Percentiles rank a stretch among this genome's conserved stretches.
phyloP scores from a whole-genome alignment of 2,888 invertebrate genomes.

The Deladenus siricidicola region DNA sequence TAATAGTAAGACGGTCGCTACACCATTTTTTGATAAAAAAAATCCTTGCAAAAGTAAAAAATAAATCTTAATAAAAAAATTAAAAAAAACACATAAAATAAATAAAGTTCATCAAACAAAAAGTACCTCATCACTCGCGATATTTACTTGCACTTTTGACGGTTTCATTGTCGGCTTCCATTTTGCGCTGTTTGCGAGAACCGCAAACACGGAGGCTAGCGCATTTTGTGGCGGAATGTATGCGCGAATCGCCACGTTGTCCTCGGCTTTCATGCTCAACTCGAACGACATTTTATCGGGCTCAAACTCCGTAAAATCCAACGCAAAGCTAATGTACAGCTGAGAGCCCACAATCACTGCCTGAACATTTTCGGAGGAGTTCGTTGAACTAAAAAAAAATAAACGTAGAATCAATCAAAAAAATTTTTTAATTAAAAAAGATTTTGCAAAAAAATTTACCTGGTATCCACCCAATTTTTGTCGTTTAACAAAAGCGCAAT shows the following conservation, averaged over 20 bases:
- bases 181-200: too few relatives aligned
- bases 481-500: conserved; percentile 85
- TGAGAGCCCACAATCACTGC: conserved; percentile 36
- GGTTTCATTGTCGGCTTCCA: conserved; percentile 20
- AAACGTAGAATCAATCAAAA: not conserved
- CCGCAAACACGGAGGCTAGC: conserved; percentile 24
- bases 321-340: conserved; percentile 68
- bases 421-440: not conserved
- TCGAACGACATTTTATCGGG: conserved; percentile 79
- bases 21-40: too few relatives aligned
- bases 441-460: conserved; percentile 53
- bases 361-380: conserved; percentile 37
- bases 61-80: too few relatives aligned
- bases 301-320: conserved; percentile 87
- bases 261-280: conserved; percentile 57
- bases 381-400: not conserved
- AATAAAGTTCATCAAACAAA: too few relatives aligned
- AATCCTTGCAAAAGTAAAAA: too few relatives aligned
- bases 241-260: conserved; percentile 20
- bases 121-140: conserved; percentile 1
- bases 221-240: conserved; percentile 24
- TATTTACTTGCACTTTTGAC: conserved; percentile 11
- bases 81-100: too few relatives aligned
- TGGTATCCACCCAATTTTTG: conserved; percentile 97
- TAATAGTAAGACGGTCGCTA: too few relatives aligned